A percentile compares a stretch with the other conserved stretches of the same genome.
Conservation (phyloP, 2,113 vertebrate species). For the Rostratula benghalensis region DNA sequence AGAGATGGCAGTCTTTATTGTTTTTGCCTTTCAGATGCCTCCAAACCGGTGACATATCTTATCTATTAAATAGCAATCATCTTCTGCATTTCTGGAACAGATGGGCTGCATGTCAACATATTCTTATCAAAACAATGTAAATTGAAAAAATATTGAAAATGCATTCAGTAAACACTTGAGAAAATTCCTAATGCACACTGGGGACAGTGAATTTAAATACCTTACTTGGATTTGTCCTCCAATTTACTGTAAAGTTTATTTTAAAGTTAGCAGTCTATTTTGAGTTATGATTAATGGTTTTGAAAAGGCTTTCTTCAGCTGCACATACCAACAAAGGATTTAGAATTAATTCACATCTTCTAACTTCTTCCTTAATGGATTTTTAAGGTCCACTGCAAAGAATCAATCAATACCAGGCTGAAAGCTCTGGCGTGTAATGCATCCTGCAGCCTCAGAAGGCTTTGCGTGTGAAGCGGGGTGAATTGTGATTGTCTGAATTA, state of each 20-base stretch:
- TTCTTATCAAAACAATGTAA: conserved; percentile 44
- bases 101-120: background rate
- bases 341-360: conserved; percentile 74
- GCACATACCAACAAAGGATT: conserved; percentile 45
- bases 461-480: background rate
- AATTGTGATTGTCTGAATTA: background rate
- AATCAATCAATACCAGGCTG: conserved; percentile 62
- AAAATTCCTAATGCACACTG: background rate
- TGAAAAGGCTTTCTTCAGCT: conserved; percentile 52
- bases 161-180: background rate
- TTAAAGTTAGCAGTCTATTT: conserved; percentile 48
- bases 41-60: background rate
- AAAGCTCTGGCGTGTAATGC: background rate
- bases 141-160: background rate
- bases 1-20: background rate
- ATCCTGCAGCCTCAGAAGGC: conserved; percentile 1
- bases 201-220: background rate
- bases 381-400: conserved; percentile 71
- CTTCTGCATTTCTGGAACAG: background rate
- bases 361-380: conserved; percentile 62
- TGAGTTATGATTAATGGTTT: conserved; percentile 67
- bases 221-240: conserved; percentile 8
- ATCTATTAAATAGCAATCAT: background rate
- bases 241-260: conserved; percentile 50
- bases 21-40: background rate